Conservation (phyloP, 2,888 invertebrate species). For the Oeneis ivallda region DNA sequence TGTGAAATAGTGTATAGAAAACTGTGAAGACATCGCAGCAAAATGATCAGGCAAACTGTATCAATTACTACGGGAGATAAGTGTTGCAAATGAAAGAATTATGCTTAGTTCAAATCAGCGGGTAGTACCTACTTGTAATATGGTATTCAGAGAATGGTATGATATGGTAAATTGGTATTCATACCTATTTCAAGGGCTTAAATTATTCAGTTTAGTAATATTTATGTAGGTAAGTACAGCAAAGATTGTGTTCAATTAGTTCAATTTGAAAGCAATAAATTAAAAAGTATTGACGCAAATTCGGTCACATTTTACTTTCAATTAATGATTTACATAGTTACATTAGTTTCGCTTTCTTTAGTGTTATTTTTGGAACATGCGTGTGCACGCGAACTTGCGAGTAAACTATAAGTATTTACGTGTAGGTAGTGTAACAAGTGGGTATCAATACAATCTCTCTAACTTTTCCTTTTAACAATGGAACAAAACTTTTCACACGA, state of each 20-base stretch:
- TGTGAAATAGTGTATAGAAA: neutral
- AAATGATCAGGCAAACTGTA: neutral
- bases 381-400: neutral
- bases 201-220: too few relatives aligned
- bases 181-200: too few relatives aligned
- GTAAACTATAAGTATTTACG: neutral
- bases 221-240: too few relatives aligned
- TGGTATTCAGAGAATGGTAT: too few relatives aligned
- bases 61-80: too few relatives aligned
- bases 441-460: constrained; percentile 15
- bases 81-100: too few relatives aligned
- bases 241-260: neutral
- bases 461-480: constrained; percentile 16
- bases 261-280: neutral
- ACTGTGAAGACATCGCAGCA: neutral
- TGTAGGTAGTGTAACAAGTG: neutral
- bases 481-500: constrained; percentile 15
- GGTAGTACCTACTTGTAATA: too few relatives aligned
- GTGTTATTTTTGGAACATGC: constrained; percentile 2
- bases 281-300: neutral
- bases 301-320: constrained; percentile 3
- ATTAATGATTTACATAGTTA: constrained; percentile 2
- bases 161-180: too few relatives aligned
- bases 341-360: constrained; percentile 2
- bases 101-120: too few relatives aligned